A percentile compares a stretch with the other conserved stretches of the same genome.
Evolutionary conservation across 1,140 invertebrate genomes (phyloP).

Genomic region (Onthophagus taurus): DNA sequence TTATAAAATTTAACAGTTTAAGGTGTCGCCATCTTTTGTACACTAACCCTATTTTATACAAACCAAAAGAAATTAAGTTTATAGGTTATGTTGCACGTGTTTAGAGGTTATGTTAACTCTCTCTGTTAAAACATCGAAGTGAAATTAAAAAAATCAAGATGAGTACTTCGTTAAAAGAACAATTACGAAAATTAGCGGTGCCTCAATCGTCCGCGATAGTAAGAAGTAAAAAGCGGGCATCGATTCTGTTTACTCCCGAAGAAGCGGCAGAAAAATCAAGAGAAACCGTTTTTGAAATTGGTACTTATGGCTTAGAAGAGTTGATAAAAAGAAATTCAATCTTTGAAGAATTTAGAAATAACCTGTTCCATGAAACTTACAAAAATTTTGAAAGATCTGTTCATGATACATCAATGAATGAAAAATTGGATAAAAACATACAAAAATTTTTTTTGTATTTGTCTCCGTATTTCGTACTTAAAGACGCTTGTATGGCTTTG

Average conservation of each 20-base stretch:
- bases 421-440: constrained; percentile 66
- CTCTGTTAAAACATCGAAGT: too few species aligned
- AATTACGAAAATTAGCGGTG: constrained; percentile 66
- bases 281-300: constrained; percentile 76
- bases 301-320: constrained; percentile 73
- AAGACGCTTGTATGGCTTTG: constrained; percentile 75
- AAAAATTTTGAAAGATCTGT: constrained; percentile 72
- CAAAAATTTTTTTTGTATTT: constrained; percentile 68
- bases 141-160: too few species aligned
- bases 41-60: too few species aligned
- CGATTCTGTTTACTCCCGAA: constrained; percentile 79
- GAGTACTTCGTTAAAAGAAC: constrained; percentile 69
- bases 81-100: too few species aligned
- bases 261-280: constrained; percentile 78
- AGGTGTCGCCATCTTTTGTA: too few species aligned
- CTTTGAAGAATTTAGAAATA: constrained; percentile 65
- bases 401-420: constrained; percentile 62
- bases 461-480: constrained; percentile 80
- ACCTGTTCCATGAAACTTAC: constrained; percentile 65
- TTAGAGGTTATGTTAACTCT: too few species aligned
- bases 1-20: too few species aligned
- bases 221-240: constrained; percentile 58
- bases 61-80: too few species aligned
- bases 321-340: constrained; percentile 58
- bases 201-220: constrained; percentile 69